Conservation (phyloP, 2,113 vertebrate genomes). For the Lepidiolamprologus cunningtoni region DNA sequence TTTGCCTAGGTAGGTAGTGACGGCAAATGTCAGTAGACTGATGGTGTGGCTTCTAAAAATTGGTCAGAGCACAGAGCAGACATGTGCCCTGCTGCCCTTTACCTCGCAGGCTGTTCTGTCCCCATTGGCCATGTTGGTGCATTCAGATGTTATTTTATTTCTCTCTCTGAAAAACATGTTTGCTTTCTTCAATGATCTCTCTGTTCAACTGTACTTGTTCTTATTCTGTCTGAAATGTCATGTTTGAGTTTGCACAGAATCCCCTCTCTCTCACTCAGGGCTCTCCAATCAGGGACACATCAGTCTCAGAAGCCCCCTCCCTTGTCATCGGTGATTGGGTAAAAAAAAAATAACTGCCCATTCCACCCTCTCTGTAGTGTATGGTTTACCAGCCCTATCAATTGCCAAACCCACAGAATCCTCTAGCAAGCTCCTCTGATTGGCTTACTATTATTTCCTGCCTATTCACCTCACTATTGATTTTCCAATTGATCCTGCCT, state of each 20-base stretch:
- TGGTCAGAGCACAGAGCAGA: neutral
- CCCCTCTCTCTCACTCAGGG: conserved; percentile 77
- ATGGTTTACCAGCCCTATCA: conserved; percentile 30
- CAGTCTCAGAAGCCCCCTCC: conserved; percentile 56
- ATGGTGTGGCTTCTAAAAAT: neutral
- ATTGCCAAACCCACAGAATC: conserved; percentile 33
- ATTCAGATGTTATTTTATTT: conserved; percentile 52
- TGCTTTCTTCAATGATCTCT: conserved; percentile 61
- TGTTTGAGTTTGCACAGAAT: conserved; percentile 74
- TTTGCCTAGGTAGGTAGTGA: neutral
- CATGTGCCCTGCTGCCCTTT: conserved; percentile 51
- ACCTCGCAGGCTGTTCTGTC: conserved; percentile 38
- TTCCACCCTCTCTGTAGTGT: conserved; percentile 23
- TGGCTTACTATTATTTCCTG: conserved; percentile 31
- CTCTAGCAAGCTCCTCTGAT: conserved; percentile 33
- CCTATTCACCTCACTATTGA: conserved; percentile 14
- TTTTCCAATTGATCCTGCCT: neutral
- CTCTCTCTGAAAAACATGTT: conserved; percentile 52
- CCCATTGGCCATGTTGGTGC: conserved; percentile 52
- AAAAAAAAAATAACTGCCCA: conserved; percentile 47
- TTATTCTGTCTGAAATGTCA: conserved; percentile 67
- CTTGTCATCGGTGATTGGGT: conserved; percentile 66
- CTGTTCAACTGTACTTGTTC: conserved; percentile 61
- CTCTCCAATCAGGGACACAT: conserved; percentile 64
- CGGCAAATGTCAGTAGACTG: neutral